phyloP scores from a whole-genome alignment of 2,797 vertebrate species.

The Falco berigora region DNA sequence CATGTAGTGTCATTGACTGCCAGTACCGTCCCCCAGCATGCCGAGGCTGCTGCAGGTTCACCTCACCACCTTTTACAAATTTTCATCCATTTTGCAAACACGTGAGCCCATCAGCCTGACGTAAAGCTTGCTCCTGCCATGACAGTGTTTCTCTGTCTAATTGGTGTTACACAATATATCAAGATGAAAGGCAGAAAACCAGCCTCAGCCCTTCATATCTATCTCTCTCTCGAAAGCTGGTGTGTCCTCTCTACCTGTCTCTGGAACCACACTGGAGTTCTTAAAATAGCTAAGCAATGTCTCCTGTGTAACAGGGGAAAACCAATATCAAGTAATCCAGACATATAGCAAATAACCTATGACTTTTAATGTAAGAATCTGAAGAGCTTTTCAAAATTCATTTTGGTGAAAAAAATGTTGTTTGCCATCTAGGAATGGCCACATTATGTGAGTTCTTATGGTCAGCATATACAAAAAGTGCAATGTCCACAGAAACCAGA shows the following conservation, averaged over 20 bases:
- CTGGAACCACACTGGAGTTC: neutral
- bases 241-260: neutral
- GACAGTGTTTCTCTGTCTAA: neutral
- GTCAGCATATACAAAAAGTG: neutral
- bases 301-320: neutral
- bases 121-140: constrained; percentile 7
- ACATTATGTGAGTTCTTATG: neutral
- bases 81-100: constrained; percentile 27
- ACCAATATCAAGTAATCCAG: neutral
- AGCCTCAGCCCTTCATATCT: neutral
- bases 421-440: neutral
- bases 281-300: neutral
- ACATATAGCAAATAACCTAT: neutral
- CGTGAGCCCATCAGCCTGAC: neutral
- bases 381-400: neutral
- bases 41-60: neutral
- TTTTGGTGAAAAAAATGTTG: neutral
- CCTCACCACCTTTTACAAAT: neutral
- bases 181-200: constrained; percentile 13
- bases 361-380: neutral
- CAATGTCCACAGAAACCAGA: neutral
- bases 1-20: rapidly evolving
- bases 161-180: neutral
- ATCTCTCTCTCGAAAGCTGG: neutral
- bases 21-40: neutral